These are phyloP conservation scores for Trachelus iudaicus DNA, from an alignment of 2,888 invertebrate species.

Conservation along the genomic window DNA sequence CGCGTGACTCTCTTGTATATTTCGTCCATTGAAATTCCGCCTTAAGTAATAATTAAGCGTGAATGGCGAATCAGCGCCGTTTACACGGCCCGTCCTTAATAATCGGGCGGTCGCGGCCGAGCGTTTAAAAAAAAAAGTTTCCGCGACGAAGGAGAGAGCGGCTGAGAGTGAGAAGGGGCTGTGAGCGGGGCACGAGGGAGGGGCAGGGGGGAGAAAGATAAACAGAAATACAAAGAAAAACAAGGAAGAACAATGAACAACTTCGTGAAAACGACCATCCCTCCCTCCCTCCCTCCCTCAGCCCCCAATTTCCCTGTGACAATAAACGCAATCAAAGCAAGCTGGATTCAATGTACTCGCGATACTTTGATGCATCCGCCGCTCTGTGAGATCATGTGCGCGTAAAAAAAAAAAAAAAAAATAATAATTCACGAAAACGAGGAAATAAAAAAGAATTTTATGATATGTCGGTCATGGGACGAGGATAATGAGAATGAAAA, in stretches of 20 bases:
- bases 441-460: not conserved
- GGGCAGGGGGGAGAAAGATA: not conserved
- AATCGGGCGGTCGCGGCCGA: not conserved
- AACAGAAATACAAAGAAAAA: too few relatives aligned
- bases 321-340: not conserved
- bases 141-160: not conserved
- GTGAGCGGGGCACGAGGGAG: accelerated
- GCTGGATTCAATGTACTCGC: not conserved
- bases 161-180: too few relatives aligned
- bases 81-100: not conserved
- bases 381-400: not conserved
- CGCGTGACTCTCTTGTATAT: not conserved
- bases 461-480: not conserved
- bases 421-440: not conserved
- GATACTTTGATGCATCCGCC: not conserved
- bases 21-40: not conserved
- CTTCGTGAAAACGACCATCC: too few relatives aligned
- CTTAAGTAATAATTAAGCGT: not conserved
- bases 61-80: not conserved
- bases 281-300: too few relatives aligned
- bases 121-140: not conserved
- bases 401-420: too few relatives aligned
- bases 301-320: not conserved
- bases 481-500: not conserved
- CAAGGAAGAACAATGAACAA: too few relatives aligned